Conservation (phyloP, 1,140 invertebrate genomes). For the Apis laboriosa region DNA sequence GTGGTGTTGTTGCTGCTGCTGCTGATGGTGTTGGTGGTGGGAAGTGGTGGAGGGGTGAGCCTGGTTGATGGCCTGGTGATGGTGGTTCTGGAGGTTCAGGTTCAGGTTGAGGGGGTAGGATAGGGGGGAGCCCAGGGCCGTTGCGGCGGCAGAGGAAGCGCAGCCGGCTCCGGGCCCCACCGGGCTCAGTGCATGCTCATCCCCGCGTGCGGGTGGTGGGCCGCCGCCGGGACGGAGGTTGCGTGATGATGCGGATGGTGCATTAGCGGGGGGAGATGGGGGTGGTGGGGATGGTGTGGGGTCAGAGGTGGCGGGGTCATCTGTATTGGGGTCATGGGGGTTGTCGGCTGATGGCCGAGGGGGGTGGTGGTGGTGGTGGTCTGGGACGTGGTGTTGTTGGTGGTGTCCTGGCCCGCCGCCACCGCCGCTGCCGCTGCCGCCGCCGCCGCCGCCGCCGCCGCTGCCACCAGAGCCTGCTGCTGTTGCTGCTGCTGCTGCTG, state of each 20-base stretch:
- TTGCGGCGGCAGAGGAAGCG: slow-evolving; percentile 75
- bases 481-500: slow-evolving; percentile 57
- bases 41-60: slow-evolving; percentile 42
- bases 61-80: slow-evolving; percentile 45
- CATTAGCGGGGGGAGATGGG: slow-evolving; percentile 80
- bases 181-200: slow-evolving; percentile 84
- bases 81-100: slow-evolving; percentile 72
- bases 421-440: slow-evolving; percentile 62
- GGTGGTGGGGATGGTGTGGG: slow-evolving; percentile 80
- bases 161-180: slow-evolving; percentile 81
- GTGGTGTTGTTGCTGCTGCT: slow-evolving; percentile 53
- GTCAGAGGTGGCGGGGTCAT: slow-evolving; percentile 79
- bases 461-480: slow-evolving; percentile 45
- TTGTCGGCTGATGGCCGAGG: slow-evolving; percentile 78
- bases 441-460: slow-evolving; percentile 50
- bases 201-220: slow-evolving; percentile 80
- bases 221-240: slow-evolving; percentile 72
- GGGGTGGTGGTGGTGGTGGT: slow-evolving; percentile 71
- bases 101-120: slow-evolving; percentile 80
- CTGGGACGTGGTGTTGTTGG: slow-evolving; percentile 76
- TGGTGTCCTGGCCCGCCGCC: slow-evolving; percentile 73
- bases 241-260: slow-evolving; percentile 80
- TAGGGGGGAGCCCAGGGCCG: slow-evolving; percentile 81
- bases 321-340: slow-evolving; percentile 80
- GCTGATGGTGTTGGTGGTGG: background rate